phyloP scores from a whole-genome alignment of 1,140 invertebrate genomes.

The Adoxophyes honmai region DNA sequence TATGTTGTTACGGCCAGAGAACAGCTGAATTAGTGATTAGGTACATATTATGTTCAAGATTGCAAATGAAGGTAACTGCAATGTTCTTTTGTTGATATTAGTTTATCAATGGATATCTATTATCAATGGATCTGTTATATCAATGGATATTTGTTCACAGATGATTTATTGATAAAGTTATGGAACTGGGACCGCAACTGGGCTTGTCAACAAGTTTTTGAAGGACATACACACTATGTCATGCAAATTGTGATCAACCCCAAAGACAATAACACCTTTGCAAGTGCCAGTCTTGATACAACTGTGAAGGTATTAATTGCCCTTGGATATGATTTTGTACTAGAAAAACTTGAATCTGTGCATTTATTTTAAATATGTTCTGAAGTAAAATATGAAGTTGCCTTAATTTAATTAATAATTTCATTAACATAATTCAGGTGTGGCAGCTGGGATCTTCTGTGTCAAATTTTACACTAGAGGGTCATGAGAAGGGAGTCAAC shows the following conservation, averaged over 20 bases:
- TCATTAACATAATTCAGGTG: conserved; percentile 77
- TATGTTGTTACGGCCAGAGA: too few relatives aligned
- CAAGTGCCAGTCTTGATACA: conserved; percentile 97
- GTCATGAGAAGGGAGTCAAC: conserved; percentile 99
- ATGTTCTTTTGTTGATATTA: conserved; percentile 9
- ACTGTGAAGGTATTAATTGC: conserved; percentile 97
- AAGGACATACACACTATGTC: conserved; percentile 99
- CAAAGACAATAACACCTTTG: conserved; percentile 99
- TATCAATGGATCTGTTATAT: too few relatives aligned
- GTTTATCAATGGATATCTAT: conserved; percentile 14
- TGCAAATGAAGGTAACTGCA: too few relatives aligned
- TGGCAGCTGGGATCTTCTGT: conserved; percentile 98
- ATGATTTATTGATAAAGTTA: conserved; percentile 99
- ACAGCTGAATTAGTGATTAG: too few relatives aligned
- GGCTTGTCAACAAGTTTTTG: conserved; percentile 97
- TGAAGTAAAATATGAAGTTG: too few relatives aligned
- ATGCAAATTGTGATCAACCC: conserved; percentile 99
- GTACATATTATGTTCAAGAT: too few relatives aligned
- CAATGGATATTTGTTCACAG: conserved; percentile 81
- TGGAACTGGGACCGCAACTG: conserved; percentile 99
- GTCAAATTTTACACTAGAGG: conserved; percentile 98
- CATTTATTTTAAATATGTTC: too few relatives aligned
- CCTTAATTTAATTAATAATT: background rate
- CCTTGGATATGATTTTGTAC: too few relatives aligned
- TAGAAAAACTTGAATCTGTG: too few relatives aligned